phyloP scores from a whole-genome alignment of 1,140 invertebrate species.

The Brachionus rubens region DNA sequence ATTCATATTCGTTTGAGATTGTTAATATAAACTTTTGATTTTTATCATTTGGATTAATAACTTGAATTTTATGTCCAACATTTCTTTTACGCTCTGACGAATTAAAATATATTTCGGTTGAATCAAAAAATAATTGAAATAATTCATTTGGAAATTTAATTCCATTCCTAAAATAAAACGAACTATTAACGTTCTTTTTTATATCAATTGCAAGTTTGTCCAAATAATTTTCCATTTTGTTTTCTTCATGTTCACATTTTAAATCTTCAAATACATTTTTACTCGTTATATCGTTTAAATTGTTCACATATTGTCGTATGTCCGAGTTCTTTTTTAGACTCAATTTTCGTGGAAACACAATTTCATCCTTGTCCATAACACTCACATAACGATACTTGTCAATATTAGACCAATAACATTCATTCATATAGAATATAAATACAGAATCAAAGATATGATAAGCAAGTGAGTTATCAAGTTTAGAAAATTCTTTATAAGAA shows the following conservation, averaged over 20 bases:
- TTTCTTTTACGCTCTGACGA: neutral
- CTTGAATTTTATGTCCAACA: neutral
- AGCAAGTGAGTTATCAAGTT: neutral
- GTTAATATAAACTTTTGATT: neutral
- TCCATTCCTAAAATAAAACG: slow-evolving; percentile 32
- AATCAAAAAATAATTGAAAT: neutral
- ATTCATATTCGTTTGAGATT: slow-evolving; percentile 1
- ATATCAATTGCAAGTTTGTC: neutral
- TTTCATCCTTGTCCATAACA: slow-evolving; percentile 11
- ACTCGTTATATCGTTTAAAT: neutral
- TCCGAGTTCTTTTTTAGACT: slow-evolving; percentile 13
- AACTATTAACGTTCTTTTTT: neutral
- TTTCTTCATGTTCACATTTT: slow-evolving; percentile 7
- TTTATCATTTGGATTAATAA: neutral
- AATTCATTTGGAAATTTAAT: slow-evolving; percentile 29
- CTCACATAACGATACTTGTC: slow-evolving; percentile 19
- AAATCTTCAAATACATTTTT: neutral
- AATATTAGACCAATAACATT: slow-evolving; percentile 17
- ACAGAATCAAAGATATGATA: slow-evolving; percentile 16
- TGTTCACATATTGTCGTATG: neutral
- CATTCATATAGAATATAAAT: slow-evolving; percentile 22
- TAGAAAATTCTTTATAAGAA: slow-evolving; percentile 15
- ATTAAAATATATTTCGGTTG: slow-evolving; percentile 3
- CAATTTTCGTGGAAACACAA: neutral
- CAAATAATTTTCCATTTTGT: neutral